Percentiles rank a stretch among this genome's conserved stretches.
Conservation (phyloP, 2,113 vertebrate genomes). For the Phyllopteryx taeniolatus region DNA sequence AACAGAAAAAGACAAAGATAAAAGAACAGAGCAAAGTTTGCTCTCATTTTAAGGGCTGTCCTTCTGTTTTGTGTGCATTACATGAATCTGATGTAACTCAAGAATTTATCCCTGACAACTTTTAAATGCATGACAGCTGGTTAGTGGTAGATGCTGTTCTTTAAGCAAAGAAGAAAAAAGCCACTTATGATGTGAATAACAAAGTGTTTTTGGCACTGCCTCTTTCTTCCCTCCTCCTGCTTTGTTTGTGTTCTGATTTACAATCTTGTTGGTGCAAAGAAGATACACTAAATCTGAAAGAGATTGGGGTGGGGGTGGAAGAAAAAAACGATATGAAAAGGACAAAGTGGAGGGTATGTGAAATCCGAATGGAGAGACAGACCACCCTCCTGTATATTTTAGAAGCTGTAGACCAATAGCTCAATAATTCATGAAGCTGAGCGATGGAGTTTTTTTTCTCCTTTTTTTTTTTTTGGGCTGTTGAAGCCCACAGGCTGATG, state of each 20-base stretch:
- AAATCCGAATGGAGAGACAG: slow-evolving; percentile 52
- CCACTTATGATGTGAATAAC: slow-evolving; percentile 56
- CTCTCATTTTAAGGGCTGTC: slow-evolving; percentile 57
- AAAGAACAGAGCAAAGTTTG: slow-evolving; percentile 51
- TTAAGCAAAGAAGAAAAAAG: slow-evolving; percentile 37
- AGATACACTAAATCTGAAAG: slow-evolving; percentile 35
- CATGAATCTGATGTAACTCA: slow-evolving; percentile 64
- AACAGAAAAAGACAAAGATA: slow-evolving; percentile 48
- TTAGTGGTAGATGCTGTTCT: slow-evolving; percentile 55
- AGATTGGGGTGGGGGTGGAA: slow-evolving; percentile 7
- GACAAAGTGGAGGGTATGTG: slow-evolving; percentile 45
- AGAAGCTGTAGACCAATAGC: slow-evolving; percentile 80
- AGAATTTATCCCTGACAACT: slow-evolving; percentile 60
- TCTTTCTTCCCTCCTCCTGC: slow-evolving; percentile 7
- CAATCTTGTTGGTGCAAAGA: slow-evolving; percentile 34
- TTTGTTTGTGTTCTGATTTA: slow-evolving; percentile 62
- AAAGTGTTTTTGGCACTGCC: slow-evolving; percentile 44
- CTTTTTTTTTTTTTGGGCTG: slow-evolving; percentile 51
- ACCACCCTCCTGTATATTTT: slow-evolving; percentile 74
- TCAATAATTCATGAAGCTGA: slow-evolving; percentile 85
- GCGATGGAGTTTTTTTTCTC: slow-evolving; percentile 68
- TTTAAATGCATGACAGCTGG: slow-evolving; percentile 68
- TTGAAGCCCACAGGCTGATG: slow-evolving; percentile 68
- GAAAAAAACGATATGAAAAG: slow-evolving; percentile 49
- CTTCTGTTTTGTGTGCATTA: slow-evolving; percentile 54